A percentile compares a stretch with the other conserved stretches of the same genome.
Conservation (phyloP, 2,797 vertebrate genomes). For the Coranthus polyacanthus region DNA sequence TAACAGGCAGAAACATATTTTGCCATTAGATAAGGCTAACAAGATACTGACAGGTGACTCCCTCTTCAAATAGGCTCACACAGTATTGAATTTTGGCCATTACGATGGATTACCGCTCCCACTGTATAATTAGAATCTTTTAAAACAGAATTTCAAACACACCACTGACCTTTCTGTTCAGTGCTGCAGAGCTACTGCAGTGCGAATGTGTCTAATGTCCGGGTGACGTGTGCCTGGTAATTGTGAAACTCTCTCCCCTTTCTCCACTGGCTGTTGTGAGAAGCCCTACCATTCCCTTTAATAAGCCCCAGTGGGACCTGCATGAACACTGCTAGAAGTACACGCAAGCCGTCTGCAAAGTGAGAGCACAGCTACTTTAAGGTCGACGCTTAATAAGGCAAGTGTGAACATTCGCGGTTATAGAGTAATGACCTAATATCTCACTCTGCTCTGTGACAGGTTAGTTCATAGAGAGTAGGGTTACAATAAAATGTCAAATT, state of each 20-base stretch:
- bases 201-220: constrained; percentile 58
- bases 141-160: constrained; percentile 60
- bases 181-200: constrained; percentile 64
- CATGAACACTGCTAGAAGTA: constrained; percentile 68
- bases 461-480: constrained; percentile 44
- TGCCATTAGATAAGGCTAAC: constrained; percentile 2
- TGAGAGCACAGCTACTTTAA: constrained; percentile 62
- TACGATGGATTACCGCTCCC: constrained; percentile 20
- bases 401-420: constrained; percentile 72
- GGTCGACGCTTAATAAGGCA: constrained; percentile 60
- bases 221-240: constrained; percentile 62
- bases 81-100: not conserved
- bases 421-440: constrained; percentile 73
- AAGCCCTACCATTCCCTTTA: constrained; percentile 75
- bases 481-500: constrained; percentile 61
- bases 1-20: constrained; percentile 18
- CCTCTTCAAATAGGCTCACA: not conserved
- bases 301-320: constrained; percentile 81
- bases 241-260: constrained; percentile 68
- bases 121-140: constrained; percentile 46
- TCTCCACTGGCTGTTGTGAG: constrained; percentile 68
- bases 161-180: constrained; percentile 63
- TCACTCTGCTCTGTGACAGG: constrained; percentile 43
- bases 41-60: constrained; percentile 12
- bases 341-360: constrained; percentile 68